Percentiles rank a stretch among this genome's conserved stretches.
Conservation (phyloP, 2,888 invertebrate genomes). For the Pasiphila rectangulata region DNA sequence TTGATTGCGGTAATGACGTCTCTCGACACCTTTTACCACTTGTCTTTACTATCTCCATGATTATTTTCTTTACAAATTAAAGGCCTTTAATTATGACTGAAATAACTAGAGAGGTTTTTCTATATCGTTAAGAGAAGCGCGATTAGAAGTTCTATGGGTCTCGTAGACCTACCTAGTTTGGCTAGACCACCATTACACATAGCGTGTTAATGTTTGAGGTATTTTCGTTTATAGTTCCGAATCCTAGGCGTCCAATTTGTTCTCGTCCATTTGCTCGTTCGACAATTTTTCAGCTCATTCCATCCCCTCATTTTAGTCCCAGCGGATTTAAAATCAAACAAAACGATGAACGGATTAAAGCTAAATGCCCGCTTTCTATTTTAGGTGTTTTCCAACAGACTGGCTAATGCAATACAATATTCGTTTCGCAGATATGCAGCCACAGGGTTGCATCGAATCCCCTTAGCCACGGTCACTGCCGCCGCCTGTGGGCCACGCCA, state of each 20-base stretch:
- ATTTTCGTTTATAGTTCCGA: no score
- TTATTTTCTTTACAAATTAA: conserved; percentile 68
- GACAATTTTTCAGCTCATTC: no score
- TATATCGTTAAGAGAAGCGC: no score
- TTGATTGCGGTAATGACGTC: conserved; percentile 81
- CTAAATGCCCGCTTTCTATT: not conserved
- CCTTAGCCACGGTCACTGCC: conserved; percentile 75
- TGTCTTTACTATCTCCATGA: conserved; percentile 69
- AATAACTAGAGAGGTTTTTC: conserved; percentile 20
- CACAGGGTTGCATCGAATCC: conserved; percentile 68
- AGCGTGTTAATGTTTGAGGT: no score
- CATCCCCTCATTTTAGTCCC: not conserved
- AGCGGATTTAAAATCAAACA: not conserved
- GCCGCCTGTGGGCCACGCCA: conserved; percentile 58
- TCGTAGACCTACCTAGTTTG: no score
- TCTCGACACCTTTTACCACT: conserved; percentile 62
- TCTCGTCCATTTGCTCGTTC: no score
- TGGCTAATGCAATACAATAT: conserved; percentile 15
- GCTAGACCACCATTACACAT: no score
- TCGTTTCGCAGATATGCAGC: conserved; percentile 37
- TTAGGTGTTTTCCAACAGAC: conserved; percentile 10
- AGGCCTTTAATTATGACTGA: conserved; percentile 56
- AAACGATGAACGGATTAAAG: no score
- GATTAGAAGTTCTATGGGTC: no score
- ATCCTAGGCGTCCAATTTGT: no score